A percentile compares a stretch with the other conserved stretches of the same genome.
Evolutionary conservation across 30 jellyfish, hydroid and myxozoan species (phyloP).

Genomic region (Turritopsis rubra): DNA sequence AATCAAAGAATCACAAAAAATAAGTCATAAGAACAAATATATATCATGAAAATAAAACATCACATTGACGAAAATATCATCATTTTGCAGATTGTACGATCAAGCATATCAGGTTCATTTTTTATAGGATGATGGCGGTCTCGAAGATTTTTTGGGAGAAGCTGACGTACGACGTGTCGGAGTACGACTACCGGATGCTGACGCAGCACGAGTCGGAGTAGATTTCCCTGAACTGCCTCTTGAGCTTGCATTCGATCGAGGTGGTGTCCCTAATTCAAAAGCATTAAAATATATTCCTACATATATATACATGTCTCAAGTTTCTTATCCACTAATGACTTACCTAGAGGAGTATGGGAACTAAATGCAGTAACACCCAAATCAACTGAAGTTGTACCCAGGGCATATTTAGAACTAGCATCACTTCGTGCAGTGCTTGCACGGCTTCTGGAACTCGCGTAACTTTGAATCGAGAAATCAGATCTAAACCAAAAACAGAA

Average conservation of each 20-base stretch:
- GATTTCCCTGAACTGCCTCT: slow-evolving; percentile 15
- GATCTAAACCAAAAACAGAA: not conserved
- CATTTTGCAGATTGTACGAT: not conserved
- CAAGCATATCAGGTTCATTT: not conserved
- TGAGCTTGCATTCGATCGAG: slow-evolving; percentile 13
- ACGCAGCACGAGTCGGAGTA: not conserved
- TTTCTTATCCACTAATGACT: not conserved
- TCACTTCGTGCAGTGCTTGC: not conserved
- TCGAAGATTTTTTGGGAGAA: not conserved
- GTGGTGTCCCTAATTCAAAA: slow-evolving; percentile 25
- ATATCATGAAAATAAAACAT: not conserved
- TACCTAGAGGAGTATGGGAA: slow-evolving; percentile 22
- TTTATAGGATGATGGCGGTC: not conserved
- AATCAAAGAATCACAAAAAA: not conserved
- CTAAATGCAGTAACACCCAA: slow-evolving; percentile 43
- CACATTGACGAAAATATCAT: not conserved
- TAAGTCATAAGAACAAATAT: too few relatives aligned
- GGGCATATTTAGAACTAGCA: slow-evolving; percentile 23
- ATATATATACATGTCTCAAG: not conserved
- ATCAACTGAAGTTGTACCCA: slow-evolving; percentile 60
- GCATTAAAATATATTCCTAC: slow-evolving; percentile 4
- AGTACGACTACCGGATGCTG: not conserved
- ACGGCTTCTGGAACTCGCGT: not conserved
- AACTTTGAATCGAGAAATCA: not conserved
- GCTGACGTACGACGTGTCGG: slow-evolving; percentile 9